A percentile compares a stretch with the other conserved stretches of the same genome.
Evolutionary conservation across 2,888 invertebrate species (phyloP).

Genomic region (Scelioninae gen. 1): DNA sequence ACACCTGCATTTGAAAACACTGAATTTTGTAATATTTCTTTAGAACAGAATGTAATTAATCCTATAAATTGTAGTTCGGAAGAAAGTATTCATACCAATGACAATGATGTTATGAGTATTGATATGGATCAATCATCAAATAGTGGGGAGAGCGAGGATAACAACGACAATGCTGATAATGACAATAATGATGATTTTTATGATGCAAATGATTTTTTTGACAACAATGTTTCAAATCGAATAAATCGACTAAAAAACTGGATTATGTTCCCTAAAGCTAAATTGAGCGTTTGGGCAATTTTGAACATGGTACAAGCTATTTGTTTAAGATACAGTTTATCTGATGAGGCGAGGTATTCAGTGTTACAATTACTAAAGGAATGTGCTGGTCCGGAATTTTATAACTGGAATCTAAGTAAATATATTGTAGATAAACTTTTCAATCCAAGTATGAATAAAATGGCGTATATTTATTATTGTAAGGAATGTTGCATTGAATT

Average conservation of each 20-base stretch:
- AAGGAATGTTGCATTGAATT: not conserved
- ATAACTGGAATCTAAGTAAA: constrained; percentile 7
- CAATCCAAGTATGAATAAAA: not conserved
- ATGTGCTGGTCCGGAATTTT: not conserved
- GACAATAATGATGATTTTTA: not conserved
- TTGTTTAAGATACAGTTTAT: not conserved
- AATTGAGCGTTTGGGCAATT: not conserved
- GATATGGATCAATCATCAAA: too few relatives aligned
- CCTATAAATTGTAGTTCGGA: too few relatives aligned
- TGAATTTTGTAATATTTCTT: too few relatives aligned
- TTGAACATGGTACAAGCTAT: not conserved
- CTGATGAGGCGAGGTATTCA: not conserved
- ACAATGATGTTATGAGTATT: too few relatives aligned
- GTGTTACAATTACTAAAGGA: not conserved
- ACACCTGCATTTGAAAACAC: too few relatives aligned
- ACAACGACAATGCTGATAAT: not conserved
- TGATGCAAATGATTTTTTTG: not conserved
- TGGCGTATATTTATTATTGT: not conserved
- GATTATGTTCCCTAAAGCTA: not conserved
- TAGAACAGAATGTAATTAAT: too few relatives aligned
- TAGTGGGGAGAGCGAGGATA: too few relatives aligned
- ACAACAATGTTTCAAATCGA: not conserved
- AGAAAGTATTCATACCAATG: too few relatives aligned
- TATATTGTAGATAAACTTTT: not conserved
- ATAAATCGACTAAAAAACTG: not conserved